Evolutionary conservation across 2,888 invertebrate species (phyloP), one percentile per base, ranked within the genome.

Genomic region (Drosophila diplacantha): DNA sequence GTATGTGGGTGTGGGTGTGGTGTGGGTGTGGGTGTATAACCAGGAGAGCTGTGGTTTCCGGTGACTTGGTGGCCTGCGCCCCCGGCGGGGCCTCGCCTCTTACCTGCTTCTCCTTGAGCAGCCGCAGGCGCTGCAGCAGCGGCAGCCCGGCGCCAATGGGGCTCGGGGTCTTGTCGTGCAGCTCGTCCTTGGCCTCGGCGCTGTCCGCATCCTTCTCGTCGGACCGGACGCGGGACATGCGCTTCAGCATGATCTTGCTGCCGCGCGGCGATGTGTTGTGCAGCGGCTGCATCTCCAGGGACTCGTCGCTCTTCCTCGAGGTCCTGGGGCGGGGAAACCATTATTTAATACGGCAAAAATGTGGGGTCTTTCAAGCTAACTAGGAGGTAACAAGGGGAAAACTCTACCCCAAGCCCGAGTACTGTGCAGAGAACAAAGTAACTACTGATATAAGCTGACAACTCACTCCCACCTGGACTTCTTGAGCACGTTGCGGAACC

Each of bases 101-200:
- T 75, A 93, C 93, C 89, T 96, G 95, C 87, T 95, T 95, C 86
- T 96, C 95, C 87, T 95, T 95, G 0, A 96, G 90, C 41, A 96
- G 89, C 81, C 94, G 93, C 51, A 96, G 89, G 59, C 96, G 90
- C 39, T 94, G 92, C 9, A 96, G 88, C 26, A 96, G 88, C 0
- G 96, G 96, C 54, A 96, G 88, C 0, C 96, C 96, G 5, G 95
- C 96, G 38, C 96, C 96, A 65, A 96, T 91, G 0, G 95, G 94
- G 51, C 94, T 94, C 56, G 91, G 90, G 43, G 91, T 90, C 77
- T 92, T 92, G 57, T 87, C 86, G 22, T 80, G 85, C 49, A 81
- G 61, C 91, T 91, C 72, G 31, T 84, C 84, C 52, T 81, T 83
- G 44, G 81, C 82, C 44, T 92, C 92, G 6, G 78, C 72, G 77